Evolutionary conservation across 1,140 invertebrate genomes (phyloP).

Genomic region (Grapholita molesta): DNA sequence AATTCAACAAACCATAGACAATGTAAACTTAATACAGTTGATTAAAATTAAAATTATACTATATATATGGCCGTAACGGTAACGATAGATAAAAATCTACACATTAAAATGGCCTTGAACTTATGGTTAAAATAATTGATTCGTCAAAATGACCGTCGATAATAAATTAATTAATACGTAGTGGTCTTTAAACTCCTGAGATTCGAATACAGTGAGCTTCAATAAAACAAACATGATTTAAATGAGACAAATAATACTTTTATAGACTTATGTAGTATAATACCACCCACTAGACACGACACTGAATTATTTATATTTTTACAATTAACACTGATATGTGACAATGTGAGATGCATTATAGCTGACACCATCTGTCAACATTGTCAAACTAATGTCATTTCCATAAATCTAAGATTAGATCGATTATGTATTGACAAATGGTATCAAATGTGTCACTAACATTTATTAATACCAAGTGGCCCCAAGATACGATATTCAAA

Average conservation of each 20-base stretch:
- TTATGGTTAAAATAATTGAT: background rate
- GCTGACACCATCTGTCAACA: slow-evolving; percentile 28
- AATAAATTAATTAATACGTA: slow-evolving; percentile 9
- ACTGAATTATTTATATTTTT: slow-evolving; percentile 44
- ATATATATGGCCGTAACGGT: background rate
- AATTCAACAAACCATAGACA: slow-evolving; percentile 44
- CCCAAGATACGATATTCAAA: slow-evolving; percentile 53
- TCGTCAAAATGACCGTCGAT: slow-evolving; percentile 1
- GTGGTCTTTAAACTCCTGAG: slow-evolving; percentile 25
- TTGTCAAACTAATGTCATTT: slow-evolving; percentile 1
- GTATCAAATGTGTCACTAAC: slow-evolving; percentile 27
- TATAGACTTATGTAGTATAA: slow-evolving; percentile 22
- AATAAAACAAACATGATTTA: slow-evolving; percentile 18
- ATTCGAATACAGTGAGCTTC: slow-evolving; percentile 33
- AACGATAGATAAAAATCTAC: background rate
- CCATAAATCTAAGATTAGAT: background rate
- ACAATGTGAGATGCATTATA: slow-evolving; percentile 43
- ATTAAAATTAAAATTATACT: background rate
- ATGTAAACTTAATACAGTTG: slow-evolving; percentile 55
- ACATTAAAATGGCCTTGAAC: background rate
- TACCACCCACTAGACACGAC: slow-evolving; percentile 69
- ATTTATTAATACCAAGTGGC: slow-evolving; percentile 55
- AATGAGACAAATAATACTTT: background rate
- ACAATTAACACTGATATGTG: slow-evolving; percentile 68
- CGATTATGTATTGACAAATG: slow-evolving; percentile 29